Evolutionary conservation across 2,797 vertebrate species (phyloP).

Genomic region (Danio tinwini): DNA sequence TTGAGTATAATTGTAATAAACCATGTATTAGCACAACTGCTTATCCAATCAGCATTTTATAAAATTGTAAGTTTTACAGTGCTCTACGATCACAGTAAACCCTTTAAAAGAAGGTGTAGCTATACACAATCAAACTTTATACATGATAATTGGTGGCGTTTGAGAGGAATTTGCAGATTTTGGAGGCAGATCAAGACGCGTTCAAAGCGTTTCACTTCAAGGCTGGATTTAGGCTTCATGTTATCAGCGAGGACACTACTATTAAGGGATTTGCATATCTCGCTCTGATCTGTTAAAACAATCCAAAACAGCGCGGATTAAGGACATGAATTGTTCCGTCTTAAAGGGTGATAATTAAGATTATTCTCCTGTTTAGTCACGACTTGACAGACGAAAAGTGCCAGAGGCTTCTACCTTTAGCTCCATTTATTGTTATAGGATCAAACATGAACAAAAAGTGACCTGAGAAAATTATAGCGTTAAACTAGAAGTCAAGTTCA

Average conservation of each 20-base stretch:
- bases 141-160: background rate
- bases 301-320: constrained; percentile 57
- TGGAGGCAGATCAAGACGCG: constrained; percentile 16
- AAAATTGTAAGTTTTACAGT: background rate
- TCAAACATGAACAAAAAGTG: background rate
- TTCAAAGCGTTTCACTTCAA: constrained; percentile 37
- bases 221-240: constrained; percentile 55
- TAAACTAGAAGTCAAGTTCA: background rate
- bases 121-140: background rate
- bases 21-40: background rate
- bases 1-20: background rate
- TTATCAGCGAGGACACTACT: constrained; percentile 54
- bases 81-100: constrained; percentile 2
- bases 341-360: constrained; percentile 64
- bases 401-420: constrained; percentile 13
- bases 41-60: background rate
- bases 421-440: background rate
- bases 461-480: background rate
- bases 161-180: constrained; percentile 15
- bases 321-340: constrained; percentile 59
- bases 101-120: background rate
- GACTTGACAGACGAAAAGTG: constrained; percentile 40
- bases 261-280: constrained; percentile 67
- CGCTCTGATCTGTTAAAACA: constrained; percentile 56
- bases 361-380: constrained; percentile 54